Percentiles rank a stretch among this genome's conserved stretches.
phyloP scores from a whole-genome alignment of 2,888 invertebrate species.

The Phragmatobia fuliginosa region DNA sequence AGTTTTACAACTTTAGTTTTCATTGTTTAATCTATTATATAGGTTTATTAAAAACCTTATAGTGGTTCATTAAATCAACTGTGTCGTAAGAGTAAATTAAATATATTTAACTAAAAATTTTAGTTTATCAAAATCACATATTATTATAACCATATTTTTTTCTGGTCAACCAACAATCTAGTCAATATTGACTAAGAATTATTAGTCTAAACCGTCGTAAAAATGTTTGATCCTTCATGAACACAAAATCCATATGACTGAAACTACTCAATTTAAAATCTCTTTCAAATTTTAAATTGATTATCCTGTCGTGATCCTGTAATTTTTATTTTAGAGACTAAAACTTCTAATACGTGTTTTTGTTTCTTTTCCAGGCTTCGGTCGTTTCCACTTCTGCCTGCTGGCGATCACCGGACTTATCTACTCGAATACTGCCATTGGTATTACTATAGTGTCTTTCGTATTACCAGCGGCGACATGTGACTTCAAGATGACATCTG shows the following conservation, averaged over 20 bases:
- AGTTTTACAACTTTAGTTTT: too few relatives aligned
- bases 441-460: constrained; percentile 93
- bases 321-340: not conserved
- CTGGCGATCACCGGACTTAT: constrained; percentile 92
- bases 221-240: too few relatives aligned
- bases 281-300: not conserved
- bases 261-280: not conserved
- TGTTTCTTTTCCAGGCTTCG: constrained; percentile 88
- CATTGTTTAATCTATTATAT: too few relatives aligned
- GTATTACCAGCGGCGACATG: constrained; percentile 94
- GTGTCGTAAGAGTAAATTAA: too few relatives aligned
- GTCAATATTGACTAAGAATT: not conserved
- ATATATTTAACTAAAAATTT: too few relatives aligned
- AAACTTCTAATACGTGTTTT: not conserved
- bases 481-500: constrained; percentile 92
- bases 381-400: constrained; percentile 92
- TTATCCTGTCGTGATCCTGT: not conserved
- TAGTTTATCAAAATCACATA: not conserved
- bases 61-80: not conserved
- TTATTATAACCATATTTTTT: too few relatives aligned
- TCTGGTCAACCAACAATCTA: not conserved
- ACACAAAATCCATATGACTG: not conserved
- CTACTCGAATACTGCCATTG: constrained; percentile 94
- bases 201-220: not conserved
- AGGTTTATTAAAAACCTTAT: not conserved